Percentiles rank a stretch among this genome's conserved stretches.
These are phyloP conservation scores for Temnothorax rugatulus DNA, from an alignment of 2,888 invertebrate genomes.

Conservation along the genomic window DNA sequence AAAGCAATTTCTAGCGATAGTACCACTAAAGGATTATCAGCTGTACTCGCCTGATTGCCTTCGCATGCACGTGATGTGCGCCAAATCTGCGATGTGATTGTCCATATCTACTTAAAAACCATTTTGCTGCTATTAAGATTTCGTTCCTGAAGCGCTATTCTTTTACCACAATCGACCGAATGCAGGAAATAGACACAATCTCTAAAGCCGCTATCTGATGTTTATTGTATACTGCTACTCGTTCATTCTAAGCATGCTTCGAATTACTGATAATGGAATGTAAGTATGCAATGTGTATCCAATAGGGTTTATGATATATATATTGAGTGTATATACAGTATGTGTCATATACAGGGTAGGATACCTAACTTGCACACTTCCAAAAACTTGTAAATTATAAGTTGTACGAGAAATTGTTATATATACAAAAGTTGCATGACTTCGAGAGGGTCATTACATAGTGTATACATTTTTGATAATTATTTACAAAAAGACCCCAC, in stretches of 20 bases:
- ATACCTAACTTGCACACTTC: too few relatives aligned
- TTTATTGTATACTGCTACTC: conserved; percentile 29
- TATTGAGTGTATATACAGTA: too few relatives aligned
- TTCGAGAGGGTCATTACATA: too few relatives aligned
- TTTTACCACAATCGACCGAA: conserved; percentile 57
- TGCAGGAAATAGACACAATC: conserved; percentile 49
- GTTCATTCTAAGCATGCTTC: conserved; percentile 2
- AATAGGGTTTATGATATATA: not conserved
- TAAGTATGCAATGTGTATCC: not conserved
- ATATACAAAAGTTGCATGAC: too few relatives aligned
- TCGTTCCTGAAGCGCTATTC: conserved; percentile 53
- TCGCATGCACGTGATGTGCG: not conserved
- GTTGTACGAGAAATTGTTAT: too few relatives aligned
- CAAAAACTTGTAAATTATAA: too few relatives aligned
- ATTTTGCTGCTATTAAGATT: conserved; percentile 40
- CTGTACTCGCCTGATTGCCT: conserved; percentile 29
- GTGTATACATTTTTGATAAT: too few relatives aligned
- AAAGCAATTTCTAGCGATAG: not conserved
- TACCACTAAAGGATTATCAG: not conserved
- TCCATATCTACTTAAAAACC: conserved; percentile 41
- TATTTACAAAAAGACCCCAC: too few relatives aligned
- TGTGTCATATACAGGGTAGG: too few relatives aligned
- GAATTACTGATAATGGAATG: not conserved
- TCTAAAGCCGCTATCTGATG: conserved; percentile 46
- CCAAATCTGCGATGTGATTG: not conserved